These are phyloP conservation scores for Oreochromis mossambicus DNA, from an alignment of 2,797 vertebrate species.

Conservation along the genomic window DNA sequence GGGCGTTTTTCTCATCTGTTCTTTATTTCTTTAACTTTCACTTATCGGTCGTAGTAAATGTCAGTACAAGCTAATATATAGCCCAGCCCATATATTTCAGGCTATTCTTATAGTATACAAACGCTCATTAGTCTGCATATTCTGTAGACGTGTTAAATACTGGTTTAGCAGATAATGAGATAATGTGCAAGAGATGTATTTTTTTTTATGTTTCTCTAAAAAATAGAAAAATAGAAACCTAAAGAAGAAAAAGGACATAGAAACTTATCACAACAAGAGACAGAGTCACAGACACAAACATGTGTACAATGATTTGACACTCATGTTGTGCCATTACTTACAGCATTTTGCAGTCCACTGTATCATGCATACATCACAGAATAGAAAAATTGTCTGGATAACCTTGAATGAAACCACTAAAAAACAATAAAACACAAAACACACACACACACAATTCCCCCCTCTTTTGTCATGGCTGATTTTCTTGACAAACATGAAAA, in stretches of 20 bases:
- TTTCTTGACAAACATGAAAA: not conserved
- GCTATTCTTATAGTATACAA: not conserved
- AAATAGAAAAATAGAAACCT: rapidly evolving
- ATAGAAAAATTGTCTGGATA: not conserved
- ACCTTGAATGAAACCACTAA: not conserved
- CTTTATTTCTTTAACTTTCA: not conserved
- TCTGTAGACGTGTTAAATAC: not conserved
- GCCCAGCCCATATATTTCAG: not conserved
- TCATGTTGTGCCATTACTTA: not conserved
- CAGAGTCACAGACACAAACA: not conserved
- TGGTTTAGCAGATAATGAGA: not conserved
- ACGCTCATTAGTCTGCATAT: not conserved
- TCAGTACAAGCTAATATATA: rapidly evolving
- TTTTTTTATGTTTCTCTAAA: not conserved
- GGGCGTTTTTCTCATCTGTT: not conserved
- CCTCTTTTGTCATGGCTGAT: rapidly evolving
- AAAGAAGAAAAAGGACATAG: rapidly evolving
- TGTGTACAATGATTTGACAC: not conserved
- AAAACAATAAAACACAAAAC: rapidly evolving
- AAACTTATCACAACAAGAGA: not conserved
- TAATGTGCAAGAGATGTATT: rapidly evolving
- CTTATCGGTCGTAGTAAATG: not conserved
- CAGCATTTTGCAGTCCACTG: not conserved
- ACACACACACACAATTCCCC: not conserved
- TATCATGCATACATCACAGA: rapidly evolving